A percentile compares a stretch with the other conserved stretches of the same genome.
These are phyloP conservation scores for Epistrophe grossulariae DNA, from an alignment of 2,888 invertebrate species.

Conservation along the genomic window DNA sequence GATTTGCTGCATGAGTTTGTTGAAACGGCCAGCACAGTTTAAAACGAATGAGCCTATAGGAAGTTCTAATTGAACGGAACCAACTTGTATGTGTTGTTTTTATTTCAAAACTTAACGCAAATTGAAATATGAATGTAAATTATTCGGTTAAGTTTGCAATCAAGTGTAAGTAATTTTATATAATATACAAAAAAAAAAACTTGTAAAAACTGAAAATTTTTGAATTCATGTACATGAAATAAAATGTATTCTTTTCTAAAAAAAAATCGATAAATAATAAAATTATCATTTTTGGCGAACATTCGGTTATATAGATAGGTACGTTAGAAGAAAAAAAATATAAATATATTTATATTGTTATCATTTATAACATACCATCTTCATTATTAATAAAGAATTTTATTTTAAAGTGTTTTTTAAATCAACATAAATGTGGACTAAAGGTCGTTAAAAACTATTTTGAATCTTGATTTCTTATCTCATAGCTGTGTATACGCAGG, in stretches of 20 bases:
- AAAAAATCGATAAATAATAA: neutral
- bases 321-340: constrained; percentile 25
- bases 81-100: constrained; percentile 21
- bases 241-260: constrained; percentile 49
- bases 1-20: constrained; percentile 81
- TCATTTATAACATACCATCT: constrained; percentile 46
- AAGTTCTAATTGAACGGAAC: constrained; percentile 3
- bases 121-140: constrained; percentile 64
- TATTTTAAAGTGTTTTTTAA: constrained; percentile 43
- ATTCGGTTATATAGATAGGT: constrained; percentile 19
- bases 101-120: constrained; percentile 54
- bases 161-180: constrained; percentile 62
- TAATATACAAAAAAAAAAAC: constrained; percentile 50
- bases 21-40: constrained; percentile 74
- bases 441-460: too few relatives aligned
- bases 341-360: constrained; percentile 49
- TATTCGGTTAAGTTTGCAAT: constrained; percentile 55
- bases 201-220: constrained; percentile 44
- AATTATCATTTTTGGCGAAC: constrained; percentile 24
- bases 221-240: constrained; percentile 28
- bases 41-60: constrained; percentile 27
- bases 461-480: too few relatives aligned
- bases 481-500: too few relatives aligned
- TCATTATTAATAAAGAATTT: constrained; percentile 55
- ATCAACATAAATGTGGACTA: neutral